Percentiles rank a stretch among this genome's conserved stretches.
Conservation (phyloP, 2,113 vertebrate genomes). For the Bostrychus sinensis region DNA sequence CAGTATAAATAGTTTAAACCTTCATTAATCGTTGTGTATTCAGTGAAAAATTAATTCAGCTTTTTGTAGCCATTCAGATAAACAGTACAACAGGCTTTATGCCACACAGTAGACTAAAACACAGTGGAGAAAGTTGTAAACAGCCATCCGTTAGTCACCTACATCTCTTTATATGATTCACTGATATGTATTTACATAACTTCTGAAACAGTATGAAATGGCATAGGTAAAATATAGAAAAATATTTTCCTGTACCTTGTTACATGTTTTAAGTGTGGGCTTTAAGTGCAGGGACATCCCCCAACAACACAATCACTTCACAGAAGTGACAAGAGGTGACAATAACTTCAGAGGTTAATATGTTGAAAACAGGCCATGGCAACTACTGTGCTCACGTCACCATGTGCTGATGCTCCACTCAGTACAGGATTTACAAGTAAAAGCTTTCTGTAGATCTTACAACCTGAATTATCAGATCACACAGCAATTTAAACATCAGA, state of each 20-base stretch:
- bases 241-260: conserved; percentile 79
- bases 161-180: conserved; percentile 59
- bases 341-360: conserved; percentile 62
- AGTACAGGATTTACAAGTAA: conserved; percentile 59
- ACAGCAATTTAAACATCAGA: conserved; percentile 56
- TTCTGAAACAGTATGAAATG: conserved; percentile 77
- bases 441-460: conserved; percentile 55
- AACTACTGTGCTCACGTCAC: conserved; percentile 47
- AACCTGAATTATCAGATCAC: conserved; percentile 44
- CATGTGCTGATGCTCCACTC: conserved; percentile 41
- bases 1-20: conserved; percentile 56
- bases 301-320: conserved; percentile 77
- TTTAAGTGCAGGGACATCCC: conserved; percentile 52
- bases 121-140: conserved; percentile 67
- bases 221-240: conserved; percentile 77
- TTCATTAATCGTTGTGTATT: conserved; percentile 55
- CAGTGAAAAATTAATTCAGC: conserved; percentile 55
- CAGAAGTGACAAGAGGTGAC: conserved; percentile 80
- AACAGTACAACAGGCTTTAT: conserved; percentile 54
- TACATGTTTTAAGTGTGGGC: conserved; percentile 58
- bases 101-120: conserved; percentile 54
- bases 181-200: conserved; percentile 71
- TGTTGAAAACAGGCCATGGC: conserved; percentile 36
- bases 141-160: conserved; percentile 55
- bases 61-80: conserved; percentile 27